Evolutionary conservation across 2,797 vertebrate species (phyloP), one percentile per base, ranked within the genome.

Genomic region (Chelon auratus): DNA sequence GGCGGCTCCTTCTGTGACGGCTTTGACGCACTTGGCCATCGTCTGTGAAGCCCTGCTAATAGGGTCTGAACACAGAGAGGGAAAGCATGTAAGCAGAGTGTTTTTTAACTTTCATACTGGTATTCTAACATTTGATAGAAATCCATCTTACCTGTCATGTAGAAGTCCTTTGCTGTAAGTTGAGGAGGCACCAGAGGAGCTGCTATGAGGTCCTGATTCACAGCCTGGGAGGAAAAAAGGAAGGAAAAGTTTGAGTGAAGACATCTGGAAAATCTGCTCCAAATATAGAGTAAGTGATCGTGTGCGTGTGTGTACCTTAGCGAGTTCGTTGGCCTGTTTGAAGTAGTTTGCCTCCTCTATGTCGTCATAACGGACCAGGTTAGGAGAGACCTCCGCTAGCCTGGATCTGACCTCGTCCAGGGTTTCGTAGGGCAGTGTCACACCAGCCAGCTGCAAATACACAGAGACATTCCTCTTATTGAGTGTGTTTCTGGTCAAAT

Each of bases 1-100:
- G 13, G 95, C 95, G 8, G 96, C 97, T 74, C 97, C 98, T 89
- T 99, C 97, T 1, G 97, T 98, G 72, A 95, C 93, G 20, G 98
- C 98, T 91, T 99, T 99, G 54, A 99, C 96, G 84, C 98, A 99
- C 85, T 99, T 99, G 37, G 98, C 98, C 98, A 99, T 99, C n/a
- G 98, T 99, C 91, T 98, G 98, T 8, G 98, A 99, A 33, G 98
- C 96, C 87, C 97, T 95, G 90, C 97, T 98, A 89, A 99, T 99
- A 3, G 98, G 92, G 93, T 99, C 98, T 99, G 90, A 3, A 58
- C 30, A 68, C 39, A 64, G 17, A 20, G 18, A 48, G 3, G 12
- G 7, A n/a, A 8, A 4, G 17, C 5, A n/a, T 2, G 14, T 45
- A 7, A 17, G 11, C 24, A 9, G n/a, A 30, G 30, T 4, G 10